Base-by-base conservation (phyloP, 2,113 vertebrate species). In the Zeus faber region DNA sequence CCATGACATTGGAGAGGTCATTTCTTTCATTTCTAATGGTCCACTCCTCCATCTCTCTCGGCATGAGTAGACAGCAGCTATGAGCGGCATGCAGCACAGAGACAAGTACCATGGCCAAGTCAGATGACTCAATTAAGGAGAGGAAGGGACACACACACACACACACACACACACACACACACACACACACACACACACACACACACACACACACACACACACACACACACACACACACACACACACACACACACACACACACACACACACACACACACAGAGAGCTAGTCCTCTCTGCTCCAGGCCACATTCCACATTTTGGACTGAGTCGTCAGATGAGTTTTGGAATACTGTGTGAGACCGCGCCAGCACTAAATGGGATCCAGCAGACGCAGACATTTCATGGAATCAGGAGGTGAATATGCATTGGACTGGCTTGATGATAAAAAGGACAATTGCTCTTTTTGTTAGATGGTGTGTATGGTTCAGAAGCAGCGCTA, bases 11-110 rank as follows among this genome's bases (percentile, higher is more conserved):
- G n/a, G n/a, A n/a, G n/a, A n/a, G n/a, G n/a, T n/a, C n/a, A n/a
- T n/a, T n/a, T n/a, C n/a, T 3, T 46, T 29, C 35, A 20, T 41
- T 35, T 45, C 5, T 35, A 22, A 8, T 44, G 20, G 18, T 18
- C 20, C 41, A 44, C 18, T 21, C 27, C 3, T 22, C 23, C 20
- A 54, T 51, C 33, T 45, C 14, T 55, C 41, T 52, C 68, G 66
- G 72, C 79, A 24, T 72, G 68, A 67, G 51, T 54, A 57, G 66
- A 65, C 65, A 66, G 53, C 54, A 79, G 76, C 72, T 80, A 80
- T 88, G 81, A 78, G 55, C 73, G 72, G 84, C 67, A 83, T 74
- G 78, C 74, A 63, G 66, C 58, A 69, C 27, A 37, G 58, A 58
- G 72, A 80, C 81, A 75, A 81, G 65, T 46, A 72, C 66, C 68